A percentile compares a stretch with the other conserved stretches of the same genome.
Evolutionary conservation across 2,113 vertebrate species (phyloP).

Genomic region (Aix galericulata): DNA sequence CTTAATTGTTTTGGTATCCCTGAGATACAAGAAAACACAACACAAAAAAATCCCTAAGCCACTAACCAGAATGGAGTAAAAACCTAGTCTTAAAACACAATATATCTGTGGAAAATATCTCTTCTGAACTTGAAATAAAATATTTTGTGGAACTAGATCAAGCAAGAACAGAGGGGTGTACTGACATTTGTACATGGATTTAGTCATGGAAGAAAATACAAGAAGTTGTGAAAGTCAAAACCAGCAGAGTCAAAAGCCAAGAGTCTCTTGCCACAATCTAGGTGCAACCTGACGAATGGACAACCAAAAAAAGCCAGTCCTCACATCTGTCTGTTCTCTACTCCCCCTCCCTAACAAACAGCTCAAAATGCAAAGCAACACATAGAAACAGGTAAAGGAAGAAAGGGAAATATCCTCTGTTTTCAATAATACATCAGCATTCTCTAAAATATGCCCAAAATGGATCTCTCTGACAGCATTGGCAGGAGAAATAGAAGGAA

Average conservation of each 20-base stretch:
- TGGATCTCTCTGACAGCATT: fast-evolving
- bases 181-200: background rate
- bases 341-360: fast-evolving
- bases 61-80: background rate
- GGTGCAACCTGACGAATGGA: fast-evolving
- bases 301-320: background rate
- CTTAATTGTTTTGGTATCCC: background rate
- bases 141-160: background rate
- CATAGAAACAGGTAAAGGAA: background rate
- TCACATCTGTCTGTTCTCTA: background rate
- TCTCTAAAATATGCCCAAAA: background rate
- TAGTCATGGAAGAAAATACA: background rate
- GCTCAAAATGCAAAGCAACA: background rate
- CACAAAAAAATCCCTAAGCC: background rate
- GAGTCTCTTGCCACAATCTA: background rate
- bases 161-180: background rate
- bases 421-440: background rate
- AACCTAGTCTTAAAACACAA: background rate
- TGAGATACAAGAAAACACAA: background rate
- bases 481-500: background rate
- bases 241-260: background rate
- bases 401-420: background rate
- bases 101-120: background rate
- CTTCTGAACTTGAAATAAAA: background rate
- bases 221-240: background rate